phyloP scores from a whole-genome alignment of 2,113 vertebrate genomes.

The Poeciliopsis prolifica region DNA sequence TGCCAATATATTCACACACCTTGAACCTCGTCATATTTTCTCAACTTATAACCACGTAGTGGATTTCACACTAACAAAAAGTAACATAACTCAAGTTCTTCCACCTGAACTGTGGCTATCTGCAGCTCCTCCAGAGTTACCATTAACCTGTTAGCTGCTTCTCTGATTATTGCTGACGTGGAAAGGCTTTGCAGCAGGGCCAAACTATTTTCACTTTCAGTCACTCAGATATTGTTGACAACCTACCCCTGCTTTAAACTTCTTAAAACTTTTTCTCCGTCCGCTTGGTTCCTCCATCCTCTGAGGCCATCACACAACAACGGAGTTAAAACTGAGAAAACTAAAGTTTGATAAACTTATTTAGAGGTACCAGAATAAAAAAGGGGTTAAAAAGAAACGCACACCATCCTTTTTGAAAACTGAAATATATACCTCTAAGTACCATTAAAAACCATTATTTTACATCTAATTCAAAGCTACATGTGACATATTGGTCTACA shows the following conservation, averaged over 20 bases:
- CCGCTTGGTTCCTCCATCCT: too few relatives aligned
- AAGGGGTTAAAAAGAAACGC: background rate
- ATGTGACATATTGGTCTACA: background rate
- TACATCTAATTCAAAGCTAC: too few relatives aligned
- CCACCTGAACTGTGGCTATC: too few relatives aligned
- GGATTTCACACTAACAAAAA: too few relatives aligned
- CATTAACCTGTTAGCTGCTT: background rate
- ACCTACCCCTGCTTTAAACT: background rate
- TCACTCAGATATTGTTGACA: background rate
- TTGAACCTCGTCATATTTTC: background rate
- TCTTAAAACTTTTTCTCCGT: background rate
- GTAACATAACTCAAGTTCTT: background rate
- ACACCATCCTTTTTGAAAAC: background rate
- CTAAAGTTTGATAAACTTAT: background rate
- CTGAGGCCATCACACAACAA: too few relatives aligned
- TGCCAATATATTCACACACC: background rate
- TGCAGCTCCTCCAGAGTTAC: background rate
- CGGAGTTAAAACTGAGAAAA: too few relatives aligned
- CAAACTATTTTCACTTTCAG: background rate
- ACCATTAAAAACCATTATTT: too few relatives aligned
- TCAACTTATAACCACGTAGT: too few relatives aligned
- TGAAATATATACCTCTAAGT: too few relatives aligned
- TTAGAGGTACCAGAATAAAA: background rate
- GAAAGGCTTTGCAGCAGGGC: background rate
- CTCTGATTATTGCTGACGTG: background rate